These are phyloP conservation scores for Tridacna gigas DNA, from an alignment of 2,888 invertebrate genomes.

Conservation along the genomic window DNA sequence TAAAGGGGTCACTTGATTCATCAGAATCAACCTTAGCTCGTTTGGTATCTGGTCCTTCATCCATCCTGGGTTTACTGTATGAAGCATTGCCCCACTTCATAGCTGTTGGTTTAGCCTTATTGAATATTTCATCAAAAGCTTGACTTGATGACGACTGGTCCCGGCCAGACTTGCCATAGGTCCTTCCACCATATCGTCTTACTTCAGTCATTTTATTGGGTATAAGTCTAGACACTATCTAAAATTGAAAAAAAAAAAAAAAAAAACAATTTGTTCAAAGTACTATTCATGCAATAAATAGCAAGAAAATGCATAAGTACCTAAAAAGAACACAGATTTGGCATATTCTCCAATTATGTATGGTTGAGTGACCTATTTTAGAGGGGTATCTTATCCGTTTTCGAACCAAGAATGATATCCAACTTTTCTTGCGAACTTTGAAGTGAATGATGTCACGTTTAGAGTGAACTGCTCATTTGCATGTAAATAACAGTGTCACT, in stretches of 20 bases:
- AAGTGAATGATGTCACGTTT: too few species aligned
- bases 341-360: too few species aligned
- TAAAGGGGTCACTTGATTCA: constrained; percentile 76
- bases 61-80: constrained; percentile 75
- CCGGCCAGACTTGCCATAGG: constrained; percentile 68
- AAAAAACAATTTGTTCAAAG: not conserved
- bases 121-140: constrained; percentile 77
- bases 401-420: too few species aligned
- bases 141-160: constrained; percentile 71
- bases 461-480: too few species aligned
- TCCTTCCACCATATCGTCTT: constrained; percentile 65
- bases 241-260: not conserved
- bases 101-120: constrained; percentile 67
- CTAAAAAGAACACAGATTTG: too few species aligned
- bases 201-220: constrained; percentile 54
- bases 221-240: not conserved
- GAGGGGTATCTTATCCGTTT: too few species aligned
- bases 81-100: constrained; percentile 81
- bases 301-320: too few species aligned
- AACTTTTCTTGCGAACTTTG: too few species aligned
- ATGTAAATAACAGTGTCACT: too few species aligned
- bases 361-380: too few species aligned
- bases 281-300: too few species aligned
- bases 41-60: constrained; percentile 62
- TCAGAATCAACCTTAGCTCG: constrained; percentile 64